Conservation (phyloP, 2,113 vertebrate genomes). For the Nibea albiflora region DNA sequence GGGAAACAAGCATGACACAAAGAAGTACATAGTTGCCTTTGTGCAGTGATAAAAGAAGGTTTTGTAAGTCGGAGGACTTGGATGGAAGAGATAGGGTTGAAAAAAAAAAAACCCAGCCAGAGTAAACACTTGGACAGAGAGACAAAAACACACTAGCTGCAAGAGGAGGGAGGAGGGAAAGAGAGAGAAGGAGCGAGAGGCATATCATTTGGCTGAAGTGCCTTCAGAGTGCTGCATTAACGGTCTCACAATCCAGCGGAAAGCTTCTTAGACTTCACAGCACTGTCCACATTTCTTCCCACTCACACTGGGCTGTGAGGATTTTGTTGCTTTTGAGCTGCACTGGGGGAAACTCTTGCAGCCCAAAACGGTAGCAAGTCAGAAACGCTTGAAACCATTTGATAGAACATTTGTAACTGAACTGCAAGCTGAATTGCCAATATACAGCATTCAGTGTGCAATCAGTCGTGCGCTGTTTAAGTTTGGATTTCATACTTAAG, state of each 20-base stretch:
- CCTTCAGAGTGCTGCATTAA: constrained; percentile 34
- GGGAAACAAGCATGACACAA: constrained; percentile 72
- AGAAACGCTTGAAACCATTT: neutral
- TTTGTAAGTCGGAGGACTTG: constrained; percentile 76
- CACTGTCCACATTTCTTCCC: constrained; percentile 20
- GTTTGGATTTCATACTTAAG: neutral
- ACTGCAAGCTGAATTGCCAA: neutral
- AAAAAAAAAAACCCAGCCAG: constrained; percentile 38
- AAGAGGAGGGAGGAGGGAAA: constrained; percentile 33
- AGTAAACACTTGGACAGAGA: constrained; percentile 71
- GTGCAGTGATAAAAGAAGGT: constrained; percentile 66
- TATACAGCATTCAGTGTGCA: neutral
- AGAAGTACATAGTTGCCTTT: constrained; percentile 76
- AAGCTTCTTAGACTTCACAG: constrained; percentile 26
- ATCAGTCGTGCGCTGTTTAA: neutral
- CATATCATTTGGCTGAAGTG: constrained; percentile 71
- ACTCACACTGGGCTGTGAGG: neutral
- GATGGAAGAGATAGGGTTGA: constrained; percentile 65
- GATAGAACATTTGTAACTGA: neutral
- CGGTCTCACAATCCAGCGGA: constrained; percentile 27
- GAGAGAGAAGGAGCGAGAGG: constrained; percentile 39
- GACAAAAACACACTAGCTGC: constrained; percentile 64
- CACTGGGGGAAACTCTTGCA: neutral
- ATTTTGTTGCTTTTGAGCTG: constrained; percentile 20
- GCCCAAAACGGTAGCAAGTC: neutral